Evolutionary conservation across 2,797 vertebrate species (phyloP), one percentile per base, ranked within the genome.

Genomic region (Falco biarmicus): DNA sequence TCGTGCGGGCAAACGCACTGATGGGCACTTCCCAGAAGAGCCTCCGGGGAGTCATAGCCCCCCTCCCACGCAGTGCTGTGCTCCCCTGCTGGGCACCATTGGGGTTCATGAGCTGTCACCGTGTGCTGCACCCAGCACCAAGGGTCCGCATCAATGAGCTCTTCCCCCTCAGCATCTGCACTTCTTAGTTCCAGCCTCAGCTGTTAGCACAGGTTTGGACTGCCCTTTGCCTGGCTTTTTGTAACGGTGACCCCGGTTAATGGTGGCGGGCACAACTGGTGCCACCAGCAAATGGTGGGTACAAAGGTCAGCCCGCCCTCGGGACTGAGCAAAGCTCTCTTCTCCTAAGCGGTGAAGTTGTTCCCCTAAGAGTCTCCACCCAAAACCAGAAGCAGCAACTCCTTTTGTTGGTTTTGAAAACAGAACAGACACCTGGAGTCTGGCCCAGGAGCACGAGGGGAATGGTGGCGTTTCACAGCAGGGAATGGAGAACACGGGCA

Each of bases 1-100:
- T 87, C 2, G 0, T 39, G 37, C 0, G 4, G 60, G n/a, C 13
- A 29, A 53, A 73, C 0, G 2, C 22, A 11, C 6, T 11, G 34
- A 37, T 16, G n/a, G 50, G 31, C 22, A 53, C 50, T 32, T 56
- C 59, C 56, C 19, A 48, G 20, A 63, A 68, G 45, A 69, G 26
- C 29, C 29, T 24, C 10, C 20, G 18, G 25, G n/a, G 31, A 26
- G 13, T 12, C 14, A 15, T 26, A 29, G 10, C 26, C 19, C n/a
- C 9, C n/a, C 7, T 41, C n/a, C 50, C 51, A 32, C 2, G 1
- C 54, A 31, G 60, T 15, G 28, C 64, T n/a, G 41, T 1, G 4
- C 22, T 60, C 70, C 25, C 47, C 60, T 21, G 3, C 31, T 15
- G 21, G 59, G 13, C 18, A 22, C 53, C 45, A 9, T 9, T 0